These are phyloP conservation scores for Magallana gigas DNA, from an alignment of 1,140 invertebrate species.

Conservation along the genomic window DNA sequence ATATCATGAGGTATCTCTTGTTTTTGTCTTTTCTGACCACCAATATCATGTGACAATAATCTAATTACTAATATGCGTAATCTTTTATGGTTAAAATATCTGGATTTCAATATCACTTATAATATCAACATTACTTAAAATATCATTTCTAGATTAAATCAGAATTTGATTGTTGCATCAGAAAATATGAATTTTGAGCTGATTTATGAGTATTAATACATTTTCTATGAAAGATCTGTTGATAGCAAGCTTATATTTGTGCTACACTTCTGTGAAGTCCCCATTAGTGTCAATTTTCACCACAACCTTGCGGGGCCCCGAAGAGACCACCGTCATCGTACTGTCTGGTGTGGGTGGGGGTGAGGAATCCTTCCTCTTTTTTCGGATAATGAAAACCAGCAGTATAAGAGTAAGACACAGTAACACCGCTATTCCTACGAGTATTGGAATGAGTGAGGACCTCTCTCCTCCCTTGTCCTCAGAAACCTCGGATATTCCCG, in stretches of 20 bases:
- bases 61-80: too few species aligned
- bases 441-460: conserved; percentile 67
- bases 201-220: too few species aligned
- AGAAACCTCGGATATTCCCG: conserved; percentile 57
- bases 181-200: too few species aligned
- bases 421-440: conserved; percentile 65
- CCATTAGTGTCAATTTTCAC: conserved; percentile 11
- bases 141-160: too few species aligned
- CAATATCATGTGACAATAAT: too few species aligned
- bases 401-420: conserved; percentile 66
- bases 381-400: conserved; percentile 65
- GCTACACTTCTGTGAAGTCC: conserved; percentile 15
- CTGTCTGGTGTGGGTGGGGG: conserved; percentile 69
- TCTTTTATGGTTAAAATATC: too few species aligned
- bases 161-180: too few species aligned
- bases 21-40: background rate
- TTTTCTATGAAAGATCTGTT: too few species aligned
- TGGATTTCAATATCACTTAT: too few species aligned
- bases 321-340: conserved; percentile 70
- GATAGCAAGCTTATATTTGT: background rate
- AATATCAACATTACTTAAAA: too few species aligned
- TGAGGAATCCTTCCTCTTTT: conserved; percentile 66
- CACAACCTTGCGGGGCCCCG: conserved; percentile 57
- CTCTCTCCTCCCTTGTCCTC: conserved; percentile 52
- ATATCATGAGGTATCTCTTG: conserved; percentile 25